Evolutionary conservation across 37 sponge, comb jelly and placozoan species (phyloP).

Genomic region (Petrosia ficiformis): DNA sequence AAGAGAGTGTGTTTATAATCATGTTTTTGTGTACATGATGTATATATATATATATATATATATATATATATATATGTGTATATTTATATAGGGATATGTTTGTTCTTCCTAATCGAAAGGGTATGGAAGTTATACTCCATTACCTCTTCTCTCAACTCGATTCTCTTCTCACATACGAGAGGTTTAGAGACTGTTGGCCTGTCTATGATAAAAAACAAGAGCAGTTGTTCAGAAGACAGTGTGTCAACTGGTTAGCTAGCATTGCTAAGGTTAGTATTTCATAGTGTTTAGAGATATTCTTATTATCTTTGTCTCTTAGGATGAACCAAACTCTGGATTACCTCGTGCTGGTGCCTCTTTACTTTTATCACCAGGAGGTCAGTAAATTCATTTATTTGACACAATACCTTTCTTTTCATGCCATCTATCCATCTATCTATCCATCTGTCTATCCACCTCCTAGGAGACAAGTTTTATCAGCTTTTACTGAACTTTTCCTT

Average conservation of each 20-base stretch:
- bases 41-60: no score
- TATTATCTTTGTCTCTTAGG: constrained; percentile 33
- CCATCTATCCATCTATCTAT: not conserved
- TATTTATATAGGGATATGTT: constrained; percentile 79
- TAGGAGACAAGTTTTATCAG: constrained; percentile 67
- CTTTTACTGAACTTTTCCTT: constrained; percentile 50
- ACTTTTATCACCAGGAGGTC: constrained; percentile 83
- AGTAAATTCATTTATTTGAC: no score
- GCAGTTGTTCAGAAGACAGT: constrained; percentile 73
- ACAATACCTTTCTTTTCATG: no score
- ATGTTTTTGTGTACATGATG: no score
- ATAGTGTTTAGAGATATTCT: not conserved
- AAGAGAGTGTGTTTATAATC: not conserved
- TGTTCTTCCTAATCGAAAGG: constrained; percentile 73
- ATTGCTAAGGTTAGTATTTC: constrained; percentile 60
- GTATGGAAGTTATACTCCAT: constrained; percentile 78
- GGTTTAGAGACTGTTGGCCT: constrained; percentile 89
- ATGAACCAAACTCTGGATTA: constrained; percentile 49
- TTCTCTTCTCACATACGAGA: constrained; percentile 43
- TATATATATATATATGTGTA: no score
- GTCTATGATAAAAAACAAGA: constrained; percentile 86
- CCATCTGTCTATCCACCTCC: not conserved
- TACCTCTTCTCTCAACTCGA: constrained; percentile 69
- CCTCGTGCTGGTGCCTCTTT: constrained; percentile 65
- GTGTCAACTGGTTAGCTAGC: constrained; percentile 53